These are phyloP conservation scores for Catostylus mosaicus DNA, from an alignment of 30 jellyfish, hydroid and myxozoan genomes.

Conservation along the genomic window DNA sequence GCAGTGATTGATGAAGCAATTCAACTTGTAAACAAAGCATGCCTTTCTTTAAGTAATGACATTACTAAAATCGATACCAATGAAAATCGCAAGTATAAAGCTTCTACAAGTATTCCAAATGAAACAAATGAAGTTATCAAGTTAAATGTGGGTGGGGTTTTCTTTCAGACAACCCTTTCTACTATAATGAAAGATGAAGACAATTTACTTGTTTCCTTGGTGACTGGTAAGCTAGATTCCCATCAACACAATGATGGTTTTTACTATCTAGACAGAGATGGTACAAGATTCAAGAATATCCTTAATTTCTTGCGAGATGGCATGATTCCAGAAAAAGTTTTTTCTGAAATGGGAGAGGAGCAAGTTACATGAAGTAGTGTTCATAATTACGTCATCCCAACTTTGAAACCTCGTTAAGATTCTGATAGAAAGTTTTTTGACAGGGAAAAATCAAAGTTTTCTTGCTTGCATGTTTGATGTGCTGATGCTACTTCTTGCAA, in stretches of 20 bases:
- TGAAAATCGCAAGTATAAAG: neutral
- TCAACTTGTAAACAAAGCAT: neutral
- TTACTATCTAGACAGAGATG: constrained; percentile 32
- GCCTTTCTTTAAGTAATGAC: neutral
- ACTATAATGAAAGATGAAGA: constrained; percentile 25
- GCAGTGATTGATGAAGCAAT: neutral
- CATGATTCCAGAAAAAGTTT: constrained; percentile 3
- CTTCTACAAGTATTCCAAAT: neutral
- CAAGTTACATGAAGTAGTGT: neutral
- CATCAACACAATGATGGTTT: constrained; percentile 7
- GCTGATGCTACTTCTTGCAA: no score
- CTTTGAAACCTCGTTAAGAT: neutral
- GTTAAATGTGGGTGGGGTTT: constrained; percentile 40
- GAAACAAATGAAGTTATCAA: constrained; percentile 6
- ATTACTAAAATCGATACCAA: neutral
- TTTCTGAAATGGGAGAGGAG: constrained; percentile 21
- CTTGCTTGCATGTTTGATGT: no score
- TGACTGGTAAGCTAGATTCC: constrained; percentile 13
- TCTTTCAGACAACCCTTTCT: constrained; percentile 27
- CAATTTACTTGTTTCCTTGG: constrained; percentile 3
- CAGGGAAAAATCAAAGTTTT: no score
- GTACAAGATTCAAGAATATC: constrained; percentile 17
- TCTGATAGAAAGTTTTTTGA: neutral
- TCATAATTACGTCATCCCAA: neutral
- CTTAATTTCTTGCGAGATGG: constrained; percentile 37